A percentile compares a stretch with the other conserved stretches of the same genome.
Evolutionary conservation across 2,888 invertebrate genomes (phyloP).

Genomic region (Acanthococcus lagerstroemiae): DNA sequence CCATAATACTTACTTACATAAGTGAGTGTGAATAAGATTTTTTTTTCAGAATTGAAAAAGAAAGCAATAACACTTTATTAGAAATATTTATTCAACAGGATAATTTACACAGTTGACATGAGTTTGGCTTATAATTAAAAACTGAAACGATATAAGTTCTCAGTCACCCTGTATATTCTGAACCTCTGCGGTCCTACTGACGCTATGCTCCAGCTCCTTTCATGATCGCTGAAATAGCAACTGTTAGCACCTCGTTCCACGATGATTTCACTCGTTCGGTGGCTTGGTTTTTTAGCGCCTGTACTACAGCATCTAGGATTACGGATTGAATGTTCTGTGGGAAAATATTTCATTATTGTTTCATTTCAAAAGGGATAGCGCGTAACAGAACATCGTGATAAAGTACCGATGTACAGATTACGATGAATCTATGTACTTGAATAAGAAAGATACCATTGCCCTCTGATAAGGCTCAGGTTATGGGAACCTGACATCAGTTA

Average conservation of each 20-base stretch:
- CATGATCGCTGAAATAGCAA: slow-evolving; percentile 7
- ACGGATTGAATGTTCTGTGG: slow-evolving; percentile 1
- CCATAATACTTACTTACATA: no score
- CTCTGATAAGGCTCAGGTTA: no score
- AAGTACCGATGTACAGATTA: no score
- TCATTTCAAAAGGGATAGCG: no score
- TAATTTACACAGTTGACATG: background rate
- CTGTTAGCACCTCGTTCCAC: slow-evolving; percentile 14
- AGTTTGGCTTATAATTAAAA: background rate
- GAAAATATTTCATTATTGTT: background rate
- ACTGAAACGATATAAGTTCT: background rate
- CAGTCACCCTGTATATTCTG: background rate
- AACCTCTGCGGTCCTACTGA: no score
- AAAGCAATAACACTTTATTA: no score
- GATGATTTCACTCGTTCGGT: background rate
- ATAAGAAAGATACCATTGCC: no score
- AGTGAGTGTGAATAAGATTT: no score
- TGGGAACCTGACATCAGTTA: no score
- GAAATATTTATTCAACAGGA: background rate
- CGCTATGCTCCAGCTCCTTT: slow-evolving; percentile 6
- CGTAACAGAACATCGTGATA: no score
- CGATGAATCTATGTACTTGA: no score
- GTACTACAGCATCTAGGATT: background rate
- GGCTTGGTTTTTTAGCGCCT: background rate
- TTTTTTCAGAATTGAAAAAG: no score